Evolutionary conservation across 2,113 vertebrate species (phyloP).

Genomic region (Amblyopsis rosae): DNA sequence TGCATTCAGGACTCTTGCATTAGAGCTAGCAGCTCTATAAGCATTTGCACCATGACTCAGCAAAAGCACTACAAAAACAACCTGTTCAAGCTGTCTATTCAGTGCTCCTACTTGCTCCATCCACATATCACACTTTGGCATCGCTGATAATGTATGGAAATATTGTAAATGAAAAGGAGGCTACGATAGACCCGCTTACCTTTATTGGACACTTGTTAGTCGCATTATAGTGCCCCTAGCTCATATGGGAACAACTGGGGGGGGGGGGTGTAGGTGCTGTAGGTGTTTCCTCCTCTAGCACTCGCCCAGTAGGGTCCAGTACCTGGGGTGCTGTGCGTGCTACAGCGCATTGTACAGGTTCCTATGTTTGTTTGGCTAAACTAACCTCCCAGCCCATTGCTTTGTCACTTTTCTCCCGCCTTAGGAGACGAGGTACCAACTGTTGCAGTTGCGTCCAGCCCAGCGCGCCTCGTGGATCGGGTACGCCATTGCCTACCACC

Average conservation of each 20-base stretch:
- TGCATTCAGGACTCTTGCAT: neutral
- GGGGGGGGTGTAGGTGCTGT: no score
- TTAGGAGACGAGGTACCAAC: slow-evolving; percentile 96
- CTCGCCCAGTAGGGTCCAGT: no score
- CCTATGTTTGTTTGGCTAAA: neutral
- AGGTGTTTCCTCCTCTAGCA: no score
- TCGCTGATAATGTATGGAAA: no score
- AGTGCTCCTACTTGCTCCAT: neutral
- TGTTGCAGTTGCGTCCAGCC: slow-evolving; percentile 93
- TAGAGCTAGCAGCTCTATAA: neutral
- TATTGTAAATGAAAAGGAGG: no score
- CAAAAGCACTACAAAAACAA: slow-evolving; percentile 9
- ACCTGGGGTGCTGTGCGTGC: no score
- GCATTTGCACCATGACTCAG: slow-evolving; percentile 34
- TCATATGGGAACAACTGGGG: no score
- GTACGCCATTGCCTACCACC: slow-evolving; percentile 97
- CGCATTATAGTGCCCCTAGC: no score
- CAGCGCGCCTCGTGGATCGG: slow-evolving; percentile 98
- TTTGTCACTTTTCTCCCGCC: neutral
- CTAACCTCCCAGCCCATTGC: neutral
- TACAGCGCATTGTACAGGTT: neutral
- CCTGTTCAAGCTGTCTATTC: neutral
- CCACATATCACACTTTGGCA: neutral
- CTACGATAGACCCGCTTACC: no score
- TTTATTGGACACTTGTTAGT: no score